Conservation (phyloP, 2,797 vertebrate genomes). For the Crenuchus spilurus region DNA sequence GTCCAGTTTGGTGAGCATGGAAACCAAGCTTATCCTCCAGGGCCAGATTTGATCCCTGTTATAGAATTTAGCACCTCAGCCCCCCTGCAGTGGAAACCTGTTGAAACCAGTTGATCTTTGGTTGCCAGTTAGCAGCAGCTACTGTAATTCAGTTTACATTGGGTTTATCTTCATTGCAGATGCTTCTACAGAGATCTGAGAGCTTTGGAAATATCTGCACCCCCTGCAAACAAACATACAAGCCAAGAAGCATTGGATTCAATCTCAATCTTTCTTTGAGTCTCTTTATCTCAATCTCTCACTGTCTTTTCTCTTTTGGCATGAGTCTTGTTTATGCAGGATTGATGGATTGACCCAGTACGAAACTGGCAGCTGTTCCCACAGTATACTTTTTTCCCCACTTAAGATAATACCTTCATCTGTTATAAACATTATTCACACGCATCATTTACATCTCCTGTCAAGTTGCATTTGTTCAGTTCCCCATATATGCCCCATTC, state of each 20-base stretch:
- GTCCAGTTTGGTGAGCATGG: too few relatives aligned
- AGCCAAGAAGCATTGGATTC: neutral
- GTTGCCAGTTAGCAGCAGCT: too few relatives aligned
- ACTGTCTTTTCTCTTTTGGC: neutral
- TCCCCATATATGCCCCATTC: conserved; percentile 7
- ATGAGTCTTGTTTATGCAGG: conserved; percentile 1
- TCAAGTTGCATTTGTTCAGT: neutral
- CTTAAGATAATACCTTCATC: neutral
- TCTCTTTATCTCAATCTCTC: neutral
- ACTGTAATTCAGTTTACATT: too few relatives aligned
- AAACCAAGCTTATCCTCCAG: too few relatives aligned
- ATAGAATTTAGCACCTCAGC: too few relatives aligned
- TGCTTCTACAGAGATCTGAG: too few relatives aligned
- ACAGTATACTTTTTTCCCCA: neutral
- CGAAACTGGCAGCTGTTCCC: conserved; percentile 15
- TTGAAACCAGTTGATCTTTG: too few relatives aligned
- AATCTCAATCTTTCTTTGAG: neutral
- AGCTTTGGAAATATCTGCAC: too few relatives aligned
- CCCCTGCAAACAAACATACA: too few relatives aligned
- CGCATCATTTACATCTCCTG: neutral
- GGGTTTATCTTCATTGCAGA: too few relatives aligned
- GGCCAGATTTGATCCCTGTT: too few relatives aligned
- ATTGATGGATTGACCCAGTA: conserved; percentile 4
- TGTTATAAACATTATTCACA: conserved; percentile 14
- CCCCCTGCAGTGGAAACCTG: too few relatives aligned